Evolutionary conservation across 1,140 invertebrate genomes (phyloP), one percentile per base, ranked within the genome.

Genomic region (Aphaenogaster ashmeadi): DNA sequence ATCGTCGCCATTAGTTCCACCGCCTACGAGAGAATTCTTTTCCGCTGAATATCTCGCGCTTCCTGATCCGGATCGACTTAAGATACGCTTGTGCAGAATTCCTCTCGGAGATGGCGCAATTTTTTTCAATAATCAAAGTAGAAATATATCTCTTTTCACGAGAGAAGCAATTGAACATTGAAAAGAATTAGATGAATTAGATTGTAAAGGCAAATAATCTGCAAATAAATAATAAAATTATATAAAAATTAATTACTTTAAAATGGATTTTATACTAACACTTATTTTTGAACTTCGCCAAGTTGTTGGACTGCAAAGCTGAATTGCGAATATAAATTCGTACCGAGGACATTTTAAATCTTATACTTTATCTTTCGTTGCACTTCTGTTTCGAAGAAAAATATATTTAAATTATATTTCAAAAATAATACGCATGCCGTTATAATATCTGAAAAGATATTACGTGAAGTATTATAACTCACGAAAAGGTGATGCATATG

Each of bases 1-100:
- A 72, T 83, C 80, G 41, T 50, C 41, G 54, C 80, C 62, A 89
- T 88, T 90, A 90, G 86, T 84, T 84, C 90, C 77, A 88, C 79
- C 87, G 62, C 56, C 60, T 75, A 74, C 80, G 50, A 77, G 54
- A 50, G 21, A 50, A 36, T 78, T 74, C 47, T 60, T 74, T 78
- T 74, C 27, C 50, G 11, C 38, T 33, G 69, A 38, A 83, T 60
- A 83, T 58, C 69, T 83, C 54, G 56, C 69, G 27, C 44, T 84
- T 84, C 27, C 54, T 33, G 66, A 81, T 54, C 50, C 21, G 54
- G 44, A 84, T 84, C 54, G 38, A 15, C n/a, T 54, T 56, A 15
- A 38, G n/a, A 62, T 41, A 60, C 27, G 27, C 38, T 5, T 56
- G 41, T 27, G 21, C 1, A 13, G 36, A 50, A 66, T 52, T 38